These are phyloP conservation scores for Petrolisthes cinctipes DNA, from an alignment of 2,888 invertebrate genomes.

Conservation along the genomic window DNA sequence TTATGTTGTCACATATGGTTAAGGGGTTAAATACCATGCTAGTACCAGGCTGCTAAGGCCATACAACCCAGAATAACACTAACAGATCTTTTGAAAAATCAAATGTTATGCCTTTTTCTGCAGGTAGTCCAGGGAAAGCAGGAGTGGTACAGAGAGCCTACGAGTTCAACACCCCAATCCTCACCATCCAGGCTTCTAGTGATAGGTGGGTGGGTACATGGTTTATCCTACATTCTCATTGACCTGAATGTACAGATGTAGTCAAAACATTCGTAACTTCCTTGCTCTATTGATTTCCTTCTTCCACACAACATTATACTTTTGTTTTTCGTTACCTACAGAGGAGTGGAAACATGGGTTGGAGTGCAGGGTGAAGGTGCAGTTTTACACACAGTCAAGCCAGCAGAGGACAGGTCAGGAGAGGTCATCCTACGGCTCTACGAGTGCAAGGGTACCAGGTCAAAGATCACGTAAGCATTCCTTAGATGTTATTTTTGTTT, in stretches of 20 bases:
- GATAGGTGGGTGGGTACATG: background rate
- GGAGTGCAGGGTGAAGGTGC: constrained; percentile 44
- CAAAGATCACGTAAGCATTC: background rate
- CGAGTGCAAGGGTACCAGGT: constrained; percentile 34
- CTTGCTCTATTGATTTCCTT: background rate
- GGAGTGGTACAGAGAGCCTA: constrained; percentile 8
- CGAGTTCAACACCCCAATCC: constrained; percentile 24
- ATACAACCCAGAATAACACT: no score
- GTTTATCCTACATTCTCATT: no score
- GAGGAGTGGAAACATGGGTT: constrained; percentile 28
- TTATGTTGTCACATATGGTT: no score
- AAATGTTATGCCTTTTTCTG: background rate
- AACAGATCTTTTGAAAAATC: no score
- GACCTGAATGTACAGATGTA: no score
- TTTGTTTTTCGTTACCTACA: background rate
- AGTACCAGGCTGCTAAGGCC: no score
- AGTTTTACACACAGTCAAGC: constrained; percentile 59
- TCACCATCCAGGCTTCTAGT: background rate
- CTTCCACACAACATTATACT: background rate
- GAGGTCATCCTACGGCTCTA: constrained; percentile 55
- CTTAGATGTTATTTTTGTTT: background rate
- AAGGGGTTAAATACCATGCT: no score
- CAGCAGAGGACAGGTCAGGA: constrained; percentile 57
- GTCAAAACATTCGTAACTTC: no score
- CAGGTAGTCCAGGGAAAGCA: constrained; percentile 12